Evolutionary conservation across 2,113 vertebrate genomes (phyloP), one percentile per base, ranked within the genome.

Genomic region (Argyrosomus japonicus): DNA sequence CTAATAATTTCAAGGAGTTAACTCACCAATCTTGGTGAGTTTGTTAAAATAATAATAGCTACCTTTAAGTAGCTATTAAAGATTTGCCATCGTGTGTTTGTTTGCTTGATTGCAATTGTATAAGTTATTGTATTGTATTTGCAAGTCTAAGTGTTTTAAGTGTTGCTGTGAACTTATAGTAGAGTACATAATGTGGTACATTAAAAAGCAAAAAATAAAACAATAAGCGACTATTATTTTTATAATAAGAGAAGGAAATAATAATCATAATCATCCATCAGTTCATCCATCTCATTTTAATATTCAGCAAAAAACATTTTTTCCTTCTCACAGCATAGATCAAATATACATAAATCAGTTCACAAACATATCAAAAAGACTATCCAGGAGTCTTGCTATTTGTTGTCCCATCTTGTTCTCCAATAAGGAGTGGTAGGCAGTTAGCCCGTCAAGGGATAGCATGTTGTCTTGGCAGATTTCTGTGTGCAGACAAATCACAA

Each of bases 391-490:
- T 75, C 65, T 84, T 2, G 78, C 80, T 8, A 87, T 6, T 5
- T 6, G 61, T 11, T 82, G 85, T 74, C 36, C 85, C 51, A 56
- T 83, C 85, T 79, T 93, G 21, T 51, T 47, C 45, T 87, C 63
- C 0, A 93, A 57, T 12, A 91, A 3, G 3, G 29, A 25, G 73
- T 87, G 90, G 11, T 90, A 2, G 23, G 40, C 67, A 6, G 23
- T 70, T 48, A 91, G 43, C 2, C 90, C 91, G 4, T 89, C 84
- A 0, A 62, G 25, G 4, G 75, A 72, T 0, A 18, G 2, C 36
- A 75, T 51, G 87, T 79, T 12, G 14, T 87, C 85, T 1, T 89
- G 87, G 71, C 91, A 93, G 11, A 80, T 50, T 76, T 93, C 91
- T 93, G 88, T 69, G 29, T 6, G 51, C 7, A 64, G 10, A 32